Conservation (phyloP, 2,888 invertebrate species). For the Phyllotreta cruciferae region DNA sequence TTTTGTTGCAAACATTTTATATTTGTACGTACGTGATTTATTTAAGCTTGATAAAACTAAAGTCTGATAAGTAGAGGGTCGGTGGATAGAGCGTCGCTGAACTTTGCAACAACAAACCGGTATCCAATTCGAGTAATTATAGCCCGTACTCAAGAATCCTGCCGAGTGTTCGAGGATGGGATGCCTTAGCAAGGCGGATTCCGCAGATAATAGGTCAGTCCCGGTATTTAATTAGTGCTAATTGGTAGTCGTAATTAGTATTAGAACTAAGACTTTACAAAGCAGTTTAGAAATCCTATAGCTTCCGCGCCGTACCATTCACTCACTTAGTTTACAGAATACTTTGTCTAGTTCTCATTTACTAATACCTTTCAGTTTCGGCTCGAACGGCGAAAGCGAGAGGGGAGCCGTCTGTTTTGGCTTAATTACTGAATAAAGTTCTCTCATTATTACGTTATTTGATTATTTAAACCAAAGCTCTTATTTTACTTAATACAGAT, state of each 20-base stretch:
- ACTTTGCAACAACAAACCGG: constrained; percentile 27
- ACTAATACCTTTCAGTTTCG: constrained; percentile 45
- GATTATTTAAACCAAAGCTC: background rate
- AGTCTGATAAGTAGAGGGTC: too few relatives aligned
- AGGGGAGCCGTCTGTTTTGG: constrained; percentile 27
- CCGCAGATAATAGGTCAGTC: constrained; percentile 59
- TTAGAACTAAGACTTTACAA: constrained; percentile 59
- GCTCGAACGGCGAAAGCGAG: constrained; percentile 26
- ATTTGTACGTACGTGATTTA: too few relatives aligned
- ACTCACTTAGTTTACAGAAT: constrained; percentile 46
- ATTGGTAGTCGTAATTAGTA: constrained; percentile 60
- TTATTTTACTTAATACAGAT: too few relatives aligned
- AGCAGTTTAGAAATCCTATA: constrained; percentile 58
- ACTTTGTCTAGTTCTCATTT: constrained; percentile 50
- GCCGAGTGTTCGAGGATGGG: constrained; percentile 50
- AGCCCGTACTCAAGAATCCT: constrained; percentile 24
- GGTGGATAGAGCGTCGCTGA: background rate
- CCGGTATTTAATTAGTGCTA: constrained; percentile 60
- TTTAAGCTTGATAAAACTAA: too few relatives aligned
- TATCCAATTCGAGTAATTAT: constrained; percentile 27
- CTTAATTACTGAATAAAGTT: constrained; percentile 41
- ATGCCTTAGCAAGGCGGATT: constrained; percentile 54
- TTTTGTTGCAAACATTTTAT: too few relatives aligned
- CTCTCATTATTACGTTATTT: constrained; percentile 22
- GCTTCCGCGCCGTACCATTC: constrained; percentile 43